Percentiles rank a stretch among this genome's conserved stretches.
These are phyloP conservation scores for Temnothorax nylanderi DNA, from an alignment of 1,140 invertebrate genomes.

Conservation along the genomic window DNA sequence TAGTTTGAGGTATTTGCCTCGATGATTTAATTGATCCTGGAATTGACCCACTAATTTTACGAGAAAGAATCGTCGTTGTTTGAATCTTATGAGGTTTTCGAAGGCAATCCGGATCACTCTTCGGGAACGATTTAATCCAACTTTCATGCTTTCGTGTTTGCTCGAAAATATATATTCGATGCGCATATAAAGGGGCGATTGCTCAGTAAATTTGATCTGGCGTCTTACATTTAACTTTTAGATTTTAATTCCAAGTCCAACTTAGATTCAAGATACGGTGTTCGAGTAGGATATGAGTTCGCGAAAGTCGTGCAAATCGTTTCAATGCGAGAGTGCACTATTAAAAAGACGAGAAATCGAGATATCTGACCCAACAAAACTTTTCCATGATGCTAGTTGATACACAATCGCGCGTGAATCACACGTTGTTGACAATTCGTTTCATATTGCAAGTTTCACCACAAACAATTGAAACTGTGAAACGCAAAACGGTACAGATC, in stretches of 20 bases:
- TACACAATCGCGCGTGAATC: neutral
- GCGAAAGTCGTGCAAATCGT: neutral
- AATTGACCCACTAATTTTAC: neutral
- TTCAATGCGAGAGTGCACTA: neutral
- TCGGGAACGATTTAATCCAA: slow-evolving; percentile 9
- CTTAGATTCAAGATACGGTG: neutral
- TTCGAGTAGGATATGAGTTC: slow-evolving; percentile 14
- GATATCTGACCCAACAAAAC: neutral
- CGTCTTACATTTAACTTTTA: slow-evolving; percentile 39
- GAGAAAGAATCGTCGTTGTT: neutral
- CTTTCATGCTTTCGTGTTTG: slow-evolving; percentile 37
- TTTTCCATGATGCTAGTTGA: neutral
- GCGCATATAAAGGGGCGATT: slow-evolving; percentile 28
- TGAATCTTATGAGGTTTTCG: neutral
- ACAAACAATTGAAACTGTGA: neutral
- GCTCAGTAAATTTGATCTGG: slow-evolving; percentile 36
- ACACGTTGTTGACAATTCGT: neutral
- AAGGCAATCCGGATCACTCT: neutral
- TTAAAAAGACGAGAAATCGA: neutral
- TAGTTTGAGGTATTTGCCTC: neutral
- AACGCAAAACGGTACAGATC: neutral
- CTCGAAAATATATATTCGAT: slow-evolving; percentile 44
- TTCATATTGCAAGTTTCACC: neutral
- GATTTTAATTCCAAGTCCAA: slow-evolving; percentile 37
- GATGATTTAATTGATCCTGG: neutral